phyloP scores from a whole-genome alignment of 37 sponge, comb jelly and placozoan genomes.

The Amphimedon queenslandica region DNA sequence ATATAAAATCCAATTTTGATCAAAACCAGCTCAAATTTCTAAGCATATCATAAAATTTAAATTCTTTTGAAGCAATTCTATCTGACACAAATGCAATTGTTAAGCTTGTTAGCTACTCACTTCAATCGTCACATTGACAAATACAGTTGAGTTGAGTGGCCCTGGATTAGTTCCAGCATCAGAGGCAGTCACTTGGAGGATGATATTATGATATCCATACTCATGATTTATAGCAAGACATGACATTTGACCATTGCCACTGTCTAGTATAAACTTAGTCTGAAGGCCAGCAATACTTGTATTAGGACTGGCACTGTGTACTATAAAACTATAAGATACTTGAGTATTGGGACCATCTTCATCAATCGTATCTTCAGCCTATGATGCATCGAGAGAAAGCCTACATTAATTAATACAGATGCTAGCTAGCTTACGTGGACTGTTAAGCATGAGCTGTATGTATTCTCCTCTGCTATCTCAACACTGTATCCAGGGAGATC shows the following conservation, averaged over 20 bases:
- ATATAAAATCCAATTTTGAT: no score
- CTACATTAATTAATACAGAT: background rate
- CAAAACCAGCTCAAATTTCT: no score
- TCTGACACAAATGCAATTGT: background rate
- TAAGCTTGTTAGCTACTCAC: background rate
- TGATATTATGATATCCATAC: background rate
- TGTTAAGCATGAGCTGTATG: conserved; percentile 6
- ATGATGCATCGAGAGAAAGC: background rate
- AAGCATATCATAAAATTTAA: no score
- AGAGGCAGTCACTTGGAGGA: conserved; percentile 2
- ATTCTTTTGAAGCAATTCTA: no score
- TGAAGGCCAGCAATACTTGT: background rate
- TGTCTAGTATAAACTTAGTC: conserved; percentile 13
- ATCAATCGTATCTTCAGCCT: conserved; percentile 30
- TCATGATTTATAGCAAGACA: background rate
- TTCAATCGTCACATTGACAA: background rate
- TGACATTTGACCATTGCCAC: conserved; percentile 12
- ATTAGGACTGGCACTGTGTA: conserved; percentile 9
- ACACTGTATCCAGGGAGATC: background rate
- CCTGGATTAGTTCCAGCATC: conserved; percentile 14
- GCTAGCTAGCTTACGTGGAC: conserved; percentile 6
- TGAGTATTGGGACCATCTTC: conserved; percentile 6
- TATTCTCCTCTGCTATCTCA: background rate
- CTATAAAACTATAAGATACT: conserved; percentile 9
- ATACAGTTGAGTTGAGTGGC: background rate